These are phyloP conservation scores for Bujurquina vittata DNA, from an alignment of 2,113 vertebrate species.

Conservation along the genomic window DNA sequence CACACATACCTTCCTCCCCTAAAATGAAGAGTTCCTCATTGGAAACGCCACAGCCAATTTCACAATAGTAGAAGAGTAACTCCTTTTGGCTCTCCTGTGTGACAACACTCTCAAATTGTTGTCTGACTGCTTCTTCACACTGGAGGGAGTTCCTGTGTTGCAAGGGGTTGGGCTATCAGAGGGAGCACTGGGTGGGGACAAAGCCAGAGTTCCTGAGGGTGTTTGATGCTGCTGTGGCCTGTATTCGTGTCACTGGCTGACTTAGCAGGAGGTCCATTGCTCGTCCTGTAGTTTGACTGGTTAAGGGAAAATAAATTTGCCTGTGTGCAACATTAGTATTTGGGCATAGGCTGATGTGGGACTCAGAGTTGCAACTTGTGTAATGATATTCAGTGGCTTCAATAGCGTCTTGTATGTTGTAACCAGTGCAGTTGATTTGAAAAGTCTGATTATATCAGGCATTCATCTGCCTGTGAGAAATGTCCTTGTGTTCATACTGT, in stretches of 20 bases:
- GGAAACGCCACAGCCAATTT: constrained; percentile 49
- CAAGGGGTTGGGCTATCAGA: constrained; percentile 11
- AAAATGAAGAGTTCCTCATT: constrained; percentile 49
- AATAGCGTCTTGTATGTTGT: background rate
- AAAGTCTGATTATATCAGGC: background rate
- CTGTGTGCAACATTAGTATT: background rate
- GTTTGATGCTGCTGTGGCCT: constrained; percentile 21
- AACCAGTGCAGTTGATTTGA: background rate
- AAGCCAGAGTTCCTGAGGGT: constrained; percentile 38
- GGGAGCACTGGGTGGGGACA: constrained; percentile 33
- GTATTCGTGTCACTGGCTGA: background rate
- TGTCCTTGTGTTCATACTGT: constrained; percentile 1
- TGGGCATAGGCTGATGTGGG: background rate
- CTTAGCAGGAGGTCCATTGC: constrained; percentile 1
- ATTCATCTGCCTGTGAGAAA: background rate
- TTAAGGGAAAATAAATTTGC: background rate
- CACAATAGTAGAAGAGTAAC: constrained; percentile 41
- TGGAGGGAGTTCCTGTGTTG: constrained; percentile 42
- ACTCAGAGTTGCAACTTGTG: background rate
- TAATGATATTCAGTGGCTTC: background rate
- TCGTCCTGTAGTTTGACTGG: background rate
- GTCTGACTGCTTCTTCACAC: constrained; percentile 20
- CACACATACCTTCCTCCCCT: constrained; percentile 36
- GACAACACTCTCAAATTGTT: constrained; percentile 17
- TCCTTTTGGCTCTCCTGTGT: constrained; percentile 34